A percentile compares a stretch with the other conserved stretches of the same genome.
Conservation (phyloP, 2,113 vertebrate genomes). For the Tamias sibiricus region DNA sequence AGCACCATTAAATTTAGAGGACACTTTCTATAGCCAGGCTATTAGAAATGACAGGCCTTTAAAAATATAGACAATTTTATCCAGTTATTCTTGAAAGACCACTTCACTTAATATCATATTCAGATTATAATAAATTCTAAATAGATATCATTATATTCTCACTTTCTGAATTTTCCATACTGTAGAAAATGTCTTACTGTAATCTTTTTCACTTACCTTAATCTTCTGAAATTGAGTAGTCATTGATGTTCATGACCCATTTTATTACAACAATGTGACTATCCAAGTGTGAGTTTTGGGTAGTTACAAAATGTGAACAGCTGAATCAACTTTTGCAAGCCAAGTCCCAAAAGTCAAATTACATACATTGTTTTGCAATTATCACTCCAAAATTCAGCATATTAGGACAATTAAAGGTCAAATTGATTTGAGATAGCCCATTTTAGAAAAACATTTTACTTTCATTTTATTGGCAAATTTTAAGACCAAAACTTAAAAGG, state of each 20-base stretch:
- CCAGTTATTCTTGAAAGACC: constrained; percentile 44
- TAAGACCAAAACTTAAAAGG: constrained; percentile 62
- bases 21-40: not conserved
- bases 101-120: constrained; percentile 44
- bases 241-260: constrained; percentile 42
- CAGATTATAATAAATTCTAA: constrained; percentile 60
- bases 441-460: constrained; percentile 66
- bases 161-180: constrained; percentile 58
- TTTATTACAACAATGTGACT: constrained; percentile 35
- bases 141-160: constrained; percentile 37
- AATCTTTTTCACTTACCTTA: constrained; percentile 63
- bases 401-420: constrained; percentile 59
- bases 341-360: constrained; percentile 30
- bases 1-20: constrained; percentile 34
- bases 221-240: constrained; percentile 42
- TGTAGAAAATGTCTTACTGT: constrained; percentile 34
- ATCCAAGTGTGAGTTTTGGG: constrained; percentile 29
- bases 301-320: constrained; percentile 7
- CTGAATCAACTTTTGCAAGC: constrained; percentile 45
- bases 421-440: constrained; percentile 44
- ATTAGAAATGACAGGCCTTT: constrained; percentile 12
- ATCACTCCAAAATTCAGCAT: constrained; percentile 51
- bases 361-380: constrained; percentile 62
- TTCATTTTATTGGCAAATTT: constrained; percentile 69
- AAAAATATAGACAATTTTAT: constrained; percentile 47